Percentiles rank a stretch among this genome's conserved stretches.
Conservation (phyloP, 2,113 vertebrate species). For the Muntiacus muntjak region DNA sequence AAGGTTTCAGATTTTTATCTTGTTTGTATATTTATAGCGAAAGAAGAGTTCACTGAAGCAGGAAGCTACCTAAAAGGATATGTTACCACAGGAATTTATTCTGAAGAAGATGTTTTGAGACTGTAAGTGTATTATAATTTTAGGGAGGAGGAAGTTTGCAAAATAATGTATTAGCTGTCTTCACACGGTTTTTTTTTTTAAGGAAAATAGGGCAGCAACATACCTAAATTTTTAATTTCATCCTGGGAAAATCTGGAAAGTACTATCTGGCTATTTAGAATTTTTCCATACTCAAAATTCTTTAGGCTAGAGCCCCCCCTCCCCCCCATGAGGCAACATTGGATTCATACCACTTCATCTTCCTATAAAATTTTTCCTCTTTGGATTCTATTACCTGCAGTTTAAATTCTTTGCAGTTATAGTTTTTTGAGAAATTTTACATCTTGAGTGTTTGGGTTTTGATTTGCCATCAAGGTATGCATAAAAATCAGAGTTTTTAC, state of each 20-base stretch:
- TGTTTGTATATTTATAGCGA: constrained; percentile 75
- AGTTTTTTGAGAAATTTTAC: background rate
- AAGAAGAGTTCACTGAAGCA: constrained; percentile 83
- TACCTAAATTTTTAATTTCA: background rate
- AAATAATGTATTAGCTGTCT: background rate
- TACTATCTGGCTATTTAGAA: background rate
- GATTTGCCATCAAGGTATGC: background rate
- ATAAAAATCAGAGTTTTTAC: background rate
- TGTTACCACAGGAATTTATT: constrained; percentile 84
- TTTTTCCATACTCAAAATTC: background rate
- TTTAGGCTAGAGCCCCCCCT: background rate
- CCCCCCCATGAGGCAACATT: background rate
- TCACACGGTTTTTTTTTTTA: background rate
- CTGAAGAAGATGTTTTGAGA: constrained; percentile 75
- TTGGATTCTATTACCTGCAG: background rate
- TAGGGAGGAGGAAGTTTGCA: background rate
- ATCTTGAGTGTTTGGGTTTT: constrained; percentile 10
- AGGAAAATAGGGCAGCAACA: background rate
- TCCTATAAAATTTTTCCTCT: background rate
- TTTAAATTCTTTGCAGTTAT: background rate
- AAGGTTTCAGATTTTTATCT: constrained; percentile 43
- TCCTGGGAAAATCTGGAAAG: background rate
- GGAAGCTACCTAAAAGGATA: constrained; percentile 83
- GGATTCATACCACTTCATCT: background rate
- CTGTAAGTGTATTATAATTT: constrained; percentile 78